phyloP scores from a whole-genome alignment of 2,888 invertebrate species.

The Brachypterus glaber region DNA sequence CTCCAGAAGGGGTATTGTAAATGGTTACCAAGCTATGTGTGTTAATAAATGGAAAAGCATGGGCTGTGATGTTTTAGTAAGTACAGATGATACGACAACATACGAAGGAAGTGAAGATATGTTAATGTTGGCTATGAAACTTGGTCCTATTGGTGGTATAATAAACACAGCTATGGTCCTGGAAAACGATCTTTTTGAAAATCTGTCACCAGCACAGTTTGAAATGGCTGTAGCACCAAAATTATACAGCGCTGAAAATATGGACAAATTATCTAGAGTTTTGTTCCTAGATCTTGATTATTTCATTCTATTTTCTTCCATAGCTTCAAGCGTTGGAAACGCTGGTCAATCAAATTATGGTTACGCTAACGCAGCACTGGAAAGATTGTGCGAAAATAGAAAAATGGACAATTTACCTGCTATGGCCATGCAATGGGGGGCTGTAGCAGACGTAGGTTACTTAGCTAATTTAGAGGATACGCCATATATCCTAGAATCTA shows the following conservation, averaged over 20 bases:
- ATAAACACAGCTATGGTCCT: slow-evolving; percentile 48
- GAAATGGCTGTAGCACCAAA: neutral
- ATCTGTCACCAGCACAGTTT: neutral
- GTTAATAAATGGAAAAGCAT: slow-evolving; percentile 29
- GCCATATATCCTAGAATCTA: neutral
- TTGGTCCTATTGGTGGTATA: slow-evolving; percentile 52
- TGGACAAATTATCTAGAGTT: neutral
- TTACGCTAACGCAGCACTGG: neutral
- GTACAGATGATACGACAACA: slow-evolving; percentile 37
- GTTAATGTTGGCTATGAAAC: slow-evolving; percentile 34
- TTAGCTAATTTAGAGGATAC: neutral
- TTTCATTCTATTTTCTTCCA: neutral
- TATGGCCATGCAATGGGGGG: slow-evolving; percentile 56
- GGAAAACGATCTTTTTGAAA: neutral
- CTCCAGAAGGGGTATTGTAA: slow-evolving; percentile 48
- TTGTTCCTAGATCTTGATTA: neutral
- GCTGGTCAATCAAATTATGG: neutral
- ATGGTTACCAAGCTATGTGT: slow-evolving; percentile 51
- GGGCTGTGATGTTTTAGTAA: slow-evolving; percentile 37
- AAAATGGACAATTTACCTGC: slow-evolving; percentile 34
- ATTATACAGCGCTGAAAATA: neutral
- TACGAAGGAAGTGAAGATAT: slow-evolving; percentile 38
- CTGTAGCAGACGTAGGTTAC: slow-evolving; percentile 19
- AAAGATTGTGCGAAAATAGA: neutral
- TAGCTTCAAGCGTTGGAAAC: neutral